phyloP scores from a whole-genome alignment of 2,113 vertebrate species.

The Phyllopteryx taeniolatus region DNA sequence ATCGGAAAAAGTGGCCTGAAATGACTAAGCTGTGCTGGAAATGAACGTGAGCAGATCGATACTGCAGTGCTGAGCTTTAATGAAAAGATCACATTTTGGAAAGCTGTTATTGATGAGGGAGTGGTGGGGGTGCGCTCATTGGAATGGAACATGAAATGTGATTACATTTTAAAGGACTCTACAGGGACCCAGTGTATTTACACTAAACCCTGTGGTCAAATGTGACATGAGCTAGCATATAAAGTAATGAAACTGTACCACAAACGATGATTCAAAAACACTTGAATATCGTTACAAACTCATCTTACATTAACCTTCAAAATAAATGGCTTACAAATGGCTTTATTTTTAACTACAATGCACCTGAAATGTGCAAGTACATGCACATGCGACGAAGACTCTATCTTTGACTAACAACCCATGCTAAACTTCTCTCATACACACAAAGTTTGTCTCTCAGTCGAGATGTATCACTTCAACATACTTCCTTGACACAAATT shows the following conservation, averaged over 20 bases:
- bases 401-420: too few relatives aligned
- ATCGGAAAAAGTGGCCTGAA: constrained; percentile 15
- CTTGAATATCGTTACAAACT: too few relatives aligned
- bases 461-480: too few relatives aligned
- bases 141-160: constrained; percentile 23
- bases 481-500: too few relatives aligned
- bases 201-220: constrained; percentile 7
- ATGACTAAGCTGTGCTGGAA: constrained; percentile 6
- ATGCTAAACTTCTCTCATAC: too few relatives aligned
- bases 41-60: constrained; percentile 36
- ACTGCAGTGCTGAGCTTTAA: constrained; percentile 20
- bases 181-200: constrained; percentile 4
- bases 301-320: too few relatives aligned
- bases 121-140: constrained; percentile 7
- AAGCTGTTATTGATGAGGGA: constrained; percentile 38
- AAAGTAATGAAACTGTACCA: neutral
- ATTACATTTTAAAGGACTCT: constrained; percentile 27
- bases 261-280: too few relatives aligned
- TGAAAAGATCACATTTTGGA: constrained; percentile 19
- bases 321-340: too few relatives aligned
- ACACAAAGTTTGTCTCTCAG: too few relatives aligned
- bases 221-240: constrained; percentile 2
- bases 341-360: too few relatives aligned
- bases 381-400: too few relatives aligned
- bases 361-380: too few relatives aligned